phyloP scores from a whole-genome alignment of 2,888 invertebrate genomes.

The Habroteleia sp. region DNA sequence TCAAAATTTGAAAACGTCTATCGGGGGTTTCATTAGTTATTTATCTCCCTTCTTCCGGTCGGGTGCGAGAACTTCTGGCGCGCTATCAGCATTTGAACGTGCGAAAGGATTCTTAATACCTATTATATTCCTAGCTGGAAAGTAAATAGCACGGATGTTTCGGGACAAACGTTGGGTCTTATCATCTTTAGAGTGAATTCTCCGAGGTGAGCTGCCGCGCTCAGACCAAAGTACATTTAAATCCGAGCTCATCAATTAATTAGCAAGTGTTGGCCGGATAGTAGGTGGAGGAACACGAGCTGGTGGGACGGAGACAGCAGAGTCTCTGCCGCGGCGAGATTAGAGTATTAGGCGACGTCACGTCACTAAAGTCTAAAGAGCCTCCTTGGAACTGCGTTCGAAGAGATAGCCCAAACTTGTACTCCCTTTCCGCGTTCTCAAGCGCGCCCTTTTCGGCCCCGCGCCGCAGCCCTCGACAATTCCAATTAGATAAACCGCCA shows the following conservation, averaged over 20 bases:
- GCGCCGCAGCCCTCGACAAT: constrained; percentile 75
- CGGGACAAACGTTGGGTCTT: constrained; percentile 53
- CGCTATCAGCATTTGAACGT: constrained; percentile 41
- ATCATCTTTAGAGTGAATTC: constrained; percentile 49
- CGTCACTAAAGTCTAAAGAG: constrained; percentile 79
- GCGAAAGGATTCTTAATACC: constrained; percentile 56
- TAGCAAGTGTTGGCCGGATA: constrained; percentile 72
- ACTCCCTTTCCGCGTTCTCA: constrained; percentile 52
- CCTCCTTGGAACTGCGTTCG: constrained; percentile 77
- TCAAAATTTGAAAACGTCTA: neutral
- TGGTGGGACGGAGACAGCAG: constrained; percentile 69
- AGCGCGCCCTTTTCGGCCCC: constrained; percentile 47
- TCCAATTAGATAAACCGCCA: constrained; percentile 80
- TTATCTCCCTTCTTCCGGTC: constrained; percentile 27
- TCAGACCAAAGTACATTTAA: constrained; percentile 67
- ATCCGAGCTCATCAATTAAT: constrained; percentile 76
- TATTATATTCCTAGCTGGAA: constrained; percentile 40
- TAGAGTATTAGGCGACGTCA: constrained; percentile 80
- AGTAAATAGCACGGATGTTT: constrained; percentile 57
- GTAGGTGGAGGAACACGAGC: constrained; percentile 68
- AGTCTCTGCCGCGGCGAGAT: constrained; percentile 73
- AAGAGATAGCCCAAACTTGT: constrained; percentile 79
- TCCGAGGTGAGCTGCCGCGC: constrained; percentile 51
- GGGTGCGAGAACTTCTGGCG: constrained; percentile 15
- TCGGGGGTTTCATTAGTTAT: constrained; percentile 7